These are phyloP conservation scores for Sebastes itinus DNA, from an alignment of 2,797 vertebrate genomes.

Conservation along the genomic window DNA sequence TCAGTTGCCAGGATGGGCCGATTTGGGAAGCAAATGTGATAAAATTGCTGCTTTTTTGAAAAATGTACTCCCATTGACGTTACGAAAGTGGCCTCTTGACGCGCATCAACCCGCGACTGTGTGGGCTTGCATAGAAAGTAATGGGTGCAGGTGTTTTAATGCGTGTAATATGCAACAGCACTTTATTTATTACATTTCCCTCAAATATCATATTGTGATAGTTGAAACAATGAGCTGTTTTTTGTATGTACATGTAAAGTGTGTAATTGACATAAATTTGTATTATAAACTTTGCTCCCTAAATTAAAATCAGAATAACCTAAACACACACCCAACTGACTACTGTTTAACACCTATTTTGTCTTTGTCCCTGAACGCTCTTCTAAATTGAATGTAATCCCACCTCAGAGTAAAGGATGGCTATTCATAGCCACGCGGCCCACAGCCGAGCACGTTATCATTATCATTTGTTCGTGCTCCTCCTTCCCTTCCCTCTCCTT, in stretches of 20 bases:
- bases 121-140: background rate
- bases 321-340: background rate
- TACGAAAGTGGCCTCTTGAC: constrained; percentile 3
- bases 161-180: background rate
- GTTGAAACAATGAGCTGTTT: background rate
- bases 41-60: constrained; percentile 7
- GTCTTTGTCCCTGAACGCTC: constrained; percentile 2
- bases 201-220: background rate
- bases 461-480: constrained; percentile 10
- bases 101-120: background rate
- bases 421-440: constrained; percentile 31
- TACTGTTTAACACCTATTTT: constrained; percentile 11
- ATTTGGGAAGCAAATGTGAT: background rate
- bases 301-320: background rate
- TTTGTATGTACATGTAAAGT: background rate
- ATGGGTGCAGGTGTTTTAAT: background rate
- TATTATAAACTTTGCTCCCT: background rate
- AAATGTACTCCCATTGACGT: background rate
- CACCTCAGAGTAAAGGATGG: constrained; percentile 16
- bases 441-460: constrained; percentile 10
- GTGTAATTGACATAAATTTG: background rate
- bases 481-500: constrained; percentile 14
- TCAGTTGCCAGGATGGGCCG: background rate
- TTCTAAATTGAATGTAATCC: constrained; percentile 26
- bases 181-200: background rate